Conservation (phyloP, 2,113 vertebrate species). For the Synchiropus splendidus region DNA sequence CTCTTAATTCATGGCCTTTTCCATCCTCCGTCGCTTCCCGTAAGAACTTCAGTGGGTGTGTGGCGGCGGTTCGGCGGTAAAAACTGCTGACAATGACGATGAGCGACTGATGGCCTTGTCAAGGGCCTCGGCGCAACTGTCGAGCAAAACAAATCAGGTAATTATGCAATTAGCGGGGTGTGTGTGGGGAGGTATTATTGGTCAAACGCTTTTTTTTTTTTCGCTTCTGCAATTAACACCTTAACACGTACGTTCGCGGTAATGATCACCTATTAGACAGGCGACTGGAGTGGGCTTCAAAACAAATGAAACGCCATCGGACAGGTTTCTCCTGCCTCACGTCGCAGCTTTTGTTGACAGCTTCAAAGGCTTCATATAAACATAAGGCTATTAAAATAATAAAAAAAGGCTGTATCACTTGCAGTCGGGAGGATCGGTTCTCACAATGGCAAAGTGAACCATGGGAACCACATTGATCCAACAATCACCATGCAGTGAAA, state of each 20-base stretch:
- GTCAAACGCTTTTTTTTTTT: no score
- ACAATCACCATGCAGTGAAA: constrained; percentile 51
- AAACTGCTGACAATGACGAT: constrained; percentile 82
- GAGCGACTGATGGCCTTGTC: constrained; percentile 83
- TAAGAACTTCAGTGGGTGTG: constrained; percentile 34
- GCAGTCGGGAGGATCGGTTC: constrained; percentile 30
- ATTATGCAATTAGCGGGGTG: constrained; percentile 74
- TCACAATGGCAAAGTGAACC: constrained; percentile 57
- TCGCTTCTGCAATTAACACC: constrained; percentile 43
- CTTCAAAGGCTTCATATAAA: constrained; percentile 8
- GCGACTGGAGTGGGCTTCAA: constrained; percentile 16
- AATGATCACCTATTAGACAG: constrained; percentile 45
- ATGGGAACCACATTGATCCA: constrained; percentile 67
- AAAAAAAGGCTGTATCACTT: constrained; percentile 32
- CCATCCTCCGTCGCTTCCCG: constrained; percentile 22
- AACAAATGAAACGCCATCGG: constrained; percentile 5
- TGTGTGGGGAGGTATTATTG: constrained; percentile 52
- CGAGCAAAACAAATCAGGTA: constrained; percentile 73
- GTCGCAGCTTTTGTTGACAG: constrained; percentile 1
- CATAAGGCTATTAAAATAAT: constrained; percentile 1
- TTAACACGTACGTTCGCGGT: constrained; percentile 39
- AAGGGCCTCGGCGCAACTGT: constrained; percentile 75
- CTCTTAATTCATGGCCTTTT: constrained; percentile 40
- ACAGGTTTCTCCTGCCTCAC: no score
- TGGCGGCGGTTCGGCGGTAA: constrained; percentile 2